Evolutionary conservation across 2,888 invertebrate species (phyloP).

Genomic region (Lasioglossum vierecki): DNA sequence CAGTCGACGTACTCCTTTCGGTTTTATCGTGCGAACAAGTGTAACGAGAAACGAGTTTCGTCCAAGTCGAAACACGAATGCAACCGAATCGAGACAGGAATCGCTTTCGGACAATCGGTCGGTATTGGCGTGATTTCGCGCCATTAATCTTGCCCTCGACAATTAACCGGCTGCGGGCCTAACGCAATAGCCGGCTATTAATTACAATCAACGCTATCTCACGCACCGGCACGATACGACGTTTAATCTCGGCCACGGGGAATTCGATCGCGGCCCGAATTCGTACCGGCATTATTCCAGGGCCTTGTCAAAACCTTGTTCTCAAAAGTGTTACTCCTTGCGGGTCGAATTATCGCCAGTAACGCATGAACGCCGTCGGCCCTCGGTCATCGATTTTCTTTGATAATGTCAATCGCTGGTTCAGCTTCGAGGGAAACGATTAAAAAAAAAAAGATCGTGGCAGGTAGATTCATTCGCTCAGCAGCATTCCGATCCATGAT

Average conservation of each 20-base stretch:
- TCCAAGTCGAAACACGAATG: slow-evolving; percentile 36
- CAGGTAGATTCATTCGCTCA: not conserved
- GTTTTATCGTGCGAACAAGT: slow-evolving; percentile 47
- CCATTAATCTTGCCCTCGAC: slow-evolving; percentile 80
- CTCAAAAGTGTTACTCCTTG: not conserved
- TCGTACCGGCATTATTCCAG: not conserved
- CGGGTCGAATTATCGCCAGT: not conserved
- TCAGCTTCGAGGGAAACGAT: not conserved
- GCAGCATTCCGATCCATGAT: not conserved
- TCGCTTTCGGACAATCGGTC: slow-evolving; percentile 64
- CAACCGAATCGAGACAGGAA: slow-evolving; percentile 39
- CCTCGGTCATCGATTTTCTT: not conserved
- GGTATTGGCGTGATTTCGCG: slow-evolving; percentile 78
- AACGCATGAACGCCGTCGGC: not conserved
- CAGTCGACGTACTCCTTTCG: slow-evolving; percentile 11
- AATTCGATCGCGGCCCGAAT: slow-evolving; percentile 30
- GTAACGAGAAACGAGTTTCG: slow-evolving; percentile 57
- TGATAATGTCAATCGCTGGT: not conserved
- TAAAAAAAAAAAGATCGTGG: not conserved
- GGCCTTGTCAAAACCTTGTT: not conserved
- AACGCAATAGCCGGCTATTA: slow-evolving; percentile 80
- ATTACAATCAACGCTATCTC: slow-evolving; percentile 83
- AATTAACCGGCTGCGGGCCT: slow-evolving; percentile 78
- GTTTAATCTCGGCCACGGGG: slow-evolving; percentile 68
- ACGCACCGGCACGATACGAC: slow-evolving; percentile 68